Conservation (phyloP, 2,113 vertebrate genomes). For the Clarias gariepinus region DNA sequence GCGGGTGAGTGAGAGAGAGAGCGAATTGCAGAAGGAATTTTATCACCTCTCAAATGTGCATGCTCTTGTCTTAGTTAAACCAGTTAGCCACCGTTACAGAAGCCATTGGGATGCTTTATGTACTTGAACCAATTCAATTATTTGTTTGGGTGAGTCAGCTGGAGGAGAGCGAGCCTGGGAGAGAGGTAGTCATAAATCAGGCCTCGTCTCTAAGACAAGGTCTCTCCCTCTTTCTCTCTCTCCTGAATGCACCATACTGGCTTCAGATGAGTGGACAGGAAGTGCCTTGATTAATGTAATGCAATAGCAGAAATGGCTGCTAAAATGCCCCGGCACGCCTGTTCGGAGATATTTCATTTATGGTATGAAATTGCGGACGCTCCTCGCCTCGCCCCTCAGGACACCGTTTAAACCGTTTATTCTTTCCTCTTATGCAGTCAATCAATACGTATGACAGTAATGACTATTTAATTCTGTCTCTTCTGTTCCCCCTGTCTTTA, state of each 20-base stretch:
- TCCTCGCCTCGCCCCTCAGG: slow-evolving; percentile 70
- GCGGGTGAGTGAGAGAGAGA: slow-evolving; percentile 6
- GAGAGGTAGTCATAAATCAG: slow-evolving; percentile 80
- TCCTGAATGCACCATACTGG: slow-evolving; percentile 61
- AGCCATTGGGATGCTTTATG: slow-evolving; percentile 81
- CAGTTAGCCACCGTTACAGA: slow-evolving; percentile 77
- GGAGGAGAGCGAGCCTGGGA: slow-evolving; percentile 60
- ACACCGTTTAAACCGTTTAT: slow-evolving; percentile 80
- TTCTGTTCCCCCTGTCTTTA: slow-evolving; percentile 65
- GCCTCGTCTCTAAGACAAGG: slow-evolving; percentile 65
- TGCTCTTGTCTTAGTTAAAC: slow-evolving; percentile 73
- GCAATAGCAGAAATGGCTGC: slow-evolving; percentile 87
- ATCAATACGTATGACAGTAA: slow-evolving; percentile 91
- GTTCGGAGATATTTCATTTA: slow-evolving; percentile 87
- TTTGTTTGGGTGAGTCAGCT: slow-evolving; percentile 79
- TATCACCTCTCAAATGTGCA: slow-evolving; percentile 66
- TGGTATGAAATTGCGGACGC: slow-evolving; percentile 79
- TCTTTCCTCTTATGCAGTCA: slow-evolving; percentile 91
- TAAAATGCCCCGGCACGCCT: slow-evolving; percentile 85
- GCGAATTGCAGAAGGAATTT: slow-evolving; percentile 50
- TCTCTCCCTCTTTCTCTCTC: slow-evolving; percentile 26
- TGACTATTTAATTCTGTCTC: slow-evolving; percentile 74
- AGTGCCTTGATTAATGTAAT: slow-evolving; percentile 87
- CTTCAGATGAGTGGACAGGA: slow-evolving; percentile 81
- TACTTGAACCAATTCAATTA: slow-evolving; percentile 84